Percentiles rank a stretch among this genome's conserved stretches.
phyloP scores from a whole-genome alignment of 2,888 invertebrate genomes.

The Temnothorax ravouxi region DNA sequence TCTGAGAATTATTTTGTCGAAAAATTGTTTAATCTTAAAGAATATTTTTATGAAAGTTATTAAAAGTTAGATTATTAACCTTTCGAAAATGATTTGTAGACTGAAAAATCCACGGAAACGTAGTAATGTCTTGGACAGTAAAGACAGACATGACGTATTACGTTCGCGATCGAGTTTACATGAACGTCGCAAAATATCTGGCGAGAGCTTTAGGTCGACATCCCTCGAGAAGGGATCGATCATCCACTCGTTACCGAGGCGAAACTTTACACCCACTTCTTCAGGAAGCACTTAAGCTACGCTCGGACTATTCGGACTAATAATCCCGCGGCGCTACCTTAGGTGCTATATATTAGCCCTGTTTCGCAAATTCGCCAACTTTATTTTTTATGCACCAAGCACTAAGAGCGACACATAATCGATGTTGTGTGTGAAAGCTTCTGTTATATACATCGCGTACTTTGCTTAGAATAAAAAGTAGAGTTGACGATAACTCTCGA shows the following conservation, averaged over 20 bases:
- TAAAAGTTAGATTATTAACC: constrained; percentile 23
- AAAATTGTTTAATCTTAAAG: neutral
- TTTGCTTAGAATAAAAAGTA: constrained; percentile 20
- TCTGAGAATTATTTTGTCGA: neutral
- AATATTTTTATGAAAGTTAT: constrained; percentile 5
- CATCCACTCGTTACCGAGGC: constrained; percentile 60
- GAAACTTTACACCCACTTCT: constrained; percentile 64
- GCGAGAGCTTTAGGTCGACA: constrained; percentile 51
- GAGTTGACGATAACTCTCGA: neutral
- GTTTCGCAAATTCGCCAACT: constrained; percentile 50
- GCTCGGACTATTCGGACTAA: constrained; percentile 58
- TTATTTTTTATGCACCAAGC: constrained; percentile 43
- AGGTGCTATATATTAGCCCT: constrained; percentile 54
- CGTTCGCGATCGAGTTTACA: constrained; percentile 55
- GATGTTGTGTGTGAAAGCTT: constrained; percentile 29
- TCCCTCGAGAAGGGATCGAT: constrained; percentile 59
- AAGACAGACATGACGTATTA: constrained; percentile 50
- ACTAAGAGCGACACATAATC: constrained; percentile 51
- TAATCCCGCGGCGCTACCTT: constrained; percentile 56
- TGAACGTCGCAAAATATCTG: constrained; percentile 59
- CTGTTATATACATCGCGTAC: constrained; percentile 26
- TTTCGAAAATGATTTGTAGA: constrained; percentile 24
- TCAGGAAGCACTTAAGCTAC: constrained; percentile 57
- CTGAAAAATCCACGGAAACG: constrained; percentile 28
- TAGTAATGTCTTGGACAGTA: neutral